Evolutionary conservation across 2,113 vertebrate species (phyloP), one percentile per base, ranked within the genome.

Genomic region (Pluvianellus socialis): DNA sequence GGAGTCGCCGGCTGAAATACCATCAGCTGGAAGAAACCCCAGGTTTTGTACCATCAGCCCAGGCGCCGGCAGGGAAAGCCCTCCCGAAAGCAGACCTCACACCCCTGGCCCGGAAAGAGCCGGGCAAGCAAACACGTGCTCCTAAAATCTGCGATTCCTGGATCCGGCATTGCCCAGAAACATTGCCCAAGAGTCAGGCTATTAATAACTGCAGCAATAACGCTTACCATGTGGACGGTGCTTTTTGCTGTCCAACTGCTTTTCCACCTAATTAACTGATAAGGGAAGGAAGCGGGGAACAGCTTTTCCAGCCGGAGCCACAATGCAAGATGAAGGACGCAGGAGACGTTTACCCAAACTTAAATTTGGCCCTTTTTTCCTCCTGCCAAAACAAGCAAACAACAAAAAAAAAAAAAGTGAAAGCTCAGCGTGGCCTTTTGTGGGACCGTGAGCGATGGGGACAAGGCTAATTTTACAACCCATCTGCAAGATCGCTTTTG

Each of bases 331-430:
- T 7, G 56, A 85, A 94, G 92, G 90, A 81, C 1, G 15, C 56
- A 3, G 89, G 94, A 94, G 22, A 21, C 40, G 2, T 62, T 92
- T 62, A 63, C 93, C 83, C 22, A 3, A 45, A 30, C 70, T 65
- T 15, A 1, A 27, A 30, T 3, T n/a, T 47, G 74, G 62, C 66
- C 30, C 26, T 61, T 87, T 94, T 63, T 19, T 27, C 70, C 61
- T 45, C 70, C 10, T 91, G 93, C 87, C 95, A 96, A 94, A 90
- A 58, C 58, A 95, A 96, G 91, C 93, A 94, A 93, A 61, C 52
- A 94, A 93, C 81, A 66, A 92, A 92, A 73, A 93, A 85, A 66
- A 92, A 92, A 73, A 4, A 82, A 28, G 63, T 38, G 73, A 67
- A 58, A 35, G 91, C 3, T 62, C 30, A 2, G 14, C 4, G 3